A percentile compares a stretch with the other conserved stretches of the same genome.
Evolutionary conservation across 2,888 invertebrate species (phyloP).

Genomic region (Sipha maydis): DNA sequence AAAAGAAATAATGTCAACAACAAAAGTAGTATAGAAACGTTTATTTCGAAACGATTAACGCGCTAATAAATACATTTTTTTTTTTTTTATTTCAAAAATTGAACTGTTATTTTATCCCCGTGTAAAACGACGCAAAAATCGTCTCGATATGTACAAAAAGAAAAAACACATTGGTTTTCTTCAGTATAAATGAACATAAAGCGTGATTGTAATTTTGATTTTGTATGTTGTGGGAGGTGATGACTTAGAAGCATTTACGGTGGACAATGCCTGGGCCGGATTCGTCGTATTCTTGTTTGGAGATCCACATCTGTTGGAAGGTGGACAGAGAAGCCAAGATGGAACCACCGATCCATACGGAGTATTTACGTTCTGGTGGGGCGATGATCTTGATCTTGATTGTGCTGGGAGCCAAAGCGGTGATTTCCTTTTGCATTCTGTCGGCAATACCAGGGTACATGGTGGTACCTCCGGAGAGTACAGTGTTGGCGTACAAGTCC

Average conservation of each 20-base stretch:
- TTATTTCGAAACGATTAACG: slow-evolving; percentile 62
- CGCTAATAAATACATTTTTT: slow-evolving; percentile 60
- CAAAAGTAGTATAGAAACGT: slow-evolving; percentile 58
- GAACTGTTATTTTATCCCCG: slow-evolving; percentile 61
- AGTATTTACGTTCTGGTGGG: slow-evolving; percentile 90
- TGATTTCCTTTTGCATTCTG: slow-evolving; percentile 91
- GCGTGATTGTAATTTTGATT: slow-evolving; percentile 61
- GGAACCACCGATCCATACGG: slow-evolving; percentile 91
- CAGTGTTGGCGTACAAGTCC: slow-evolving; percentile 93
- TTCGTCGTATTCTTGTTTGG: slow-evolving; percentile 90
- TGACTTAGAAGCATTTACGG: slow-evolving; percentile 78
- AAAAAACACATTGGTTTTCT: slow-evolving; percentile 61
- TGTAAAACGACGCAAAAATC: slow-evolving; percentile 62
- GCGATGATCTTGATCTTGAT: slow-evolving; percentile 96
- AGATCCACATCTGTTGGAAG: slow-evolving; percentile 94
- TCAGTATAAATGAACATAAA: slow-evolving; percentile 63
- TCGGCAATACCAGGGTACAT: slow-evolving; percentile 92
- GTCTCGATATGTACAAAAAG: slow-evolving; percentile 62
- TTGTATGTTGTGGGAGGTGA: slow-evolving; percentile 49
- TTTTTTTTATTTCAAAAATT: slow-evolving; percentile 49
- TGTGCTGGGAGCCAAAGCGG: slow-evolving; percentile 87
- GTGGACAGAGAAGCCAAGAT: slow-evolving; percentile 88
- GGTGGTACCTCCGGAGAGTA: slow-evolving; percentile 89
- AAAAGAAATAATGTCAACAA: slow-evolving; percentile 27
- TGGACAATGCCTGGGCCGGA: slow-evolving; percentile 82